These are phyloP conservation scores for Brachyopa scutellaris DNA, from an alignment of 2,888 invertebrate species.

Conservation along the genomic window DNA sequence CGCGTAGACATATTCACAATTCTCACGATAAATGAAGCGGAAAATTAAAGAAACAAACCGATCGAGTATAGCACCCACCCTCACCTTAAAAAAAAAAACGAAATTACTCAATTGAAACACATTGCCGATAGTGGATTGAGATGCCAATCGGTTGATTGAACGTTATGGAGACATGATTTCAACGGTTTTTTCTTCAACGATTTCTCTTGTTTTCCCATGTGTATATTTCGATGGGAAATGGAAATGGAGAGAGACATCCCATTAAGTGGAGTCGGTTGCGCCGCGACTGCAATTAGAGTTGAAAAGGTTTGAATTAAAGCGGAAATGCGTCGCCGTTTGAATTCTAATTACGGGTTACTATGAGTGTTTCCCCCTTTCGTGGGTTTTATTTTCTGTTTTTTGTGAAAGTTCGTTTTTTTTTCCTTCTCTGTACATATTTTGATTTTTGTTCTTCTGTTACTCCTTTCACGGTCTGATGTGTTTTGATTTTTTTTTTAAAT, in stretches of 20 bases:
- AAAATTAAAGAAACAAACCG: conserved; percentile 58
- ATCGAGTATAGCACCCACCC: conserved; percentile 18
- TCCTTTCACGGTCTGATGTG: conserved; percentile 54
- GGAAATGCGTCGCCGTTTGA: conserved; percentile 67
- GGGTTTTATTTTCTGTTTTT: no score
- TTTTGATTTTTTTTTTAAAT: conserved; percentile 68
- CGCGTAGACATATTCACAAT: conserved; percentile 6
- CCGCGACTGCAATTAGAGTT: conserved; percentile 26
- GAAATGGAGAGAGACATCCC: conserved; percentile 6
- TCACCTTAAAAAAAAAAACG: conserved; percentile 5
- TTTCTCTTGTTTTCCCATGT: conserved; percentile 46
- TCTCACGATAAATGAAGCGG: conserved; percentile 47
- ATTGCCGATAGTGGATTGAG: conserved; percentile 12
- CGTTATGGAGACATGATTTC: conserved; percentile 75
- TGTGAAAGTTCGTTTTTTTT: conserved; percentile 17
- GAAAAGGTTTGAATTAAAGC: conserved; percentile 31
- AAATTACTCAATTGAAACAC: conserved; percentile 63
- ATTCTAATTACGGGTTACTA: conserved; percentile 62
- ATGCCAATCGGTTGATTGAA: conserved; percentile 50
- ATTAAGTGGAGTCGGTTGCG: conserved; percentile 44
- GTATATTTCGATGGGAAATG: conserved; percentile 39
- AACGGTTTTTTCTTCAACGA: conserved; percentile 73
- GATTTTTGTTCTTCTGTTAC: conserved; percentile 7
- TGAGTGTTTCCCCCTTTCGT: conserved; percentile 43
- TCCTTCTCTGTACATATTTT: conserved; percentile 8